Evolutionary conservation across 2,888 invertebrate species (phyloP).

Genomic region (Macropis europaea): DNA sequence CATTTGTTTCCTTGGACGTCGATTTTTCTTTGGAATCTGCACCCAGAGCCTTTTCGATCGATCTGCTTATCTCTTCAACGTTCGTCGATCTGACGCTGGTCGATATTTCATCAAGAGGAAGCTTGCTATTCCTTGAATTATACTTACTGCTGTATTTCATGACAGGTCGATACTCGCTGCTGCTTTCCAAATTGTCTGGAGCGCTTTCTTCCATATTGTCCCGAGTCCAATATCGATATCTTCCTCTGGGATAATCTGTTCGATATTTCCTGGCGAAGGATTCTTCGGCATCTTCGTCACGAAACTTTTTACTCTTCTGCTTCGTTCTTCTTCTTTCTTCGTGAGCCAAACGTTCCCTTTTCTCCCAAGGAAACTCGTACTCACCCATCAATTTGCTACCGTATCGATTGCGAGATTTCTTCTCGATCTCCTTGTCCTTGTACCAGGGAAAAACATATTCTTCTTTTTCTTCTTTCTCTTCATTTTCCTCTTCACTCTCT

Average conservation of each 20-base stretch:
- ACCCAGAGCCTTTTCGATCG: constrained; percentile 18
- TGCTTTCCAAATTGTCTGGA: constrained; percentile 53
- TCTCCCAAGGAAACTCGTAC: constrained; percentile 77
- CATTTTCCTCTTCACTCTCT: constrained; percentile 32
- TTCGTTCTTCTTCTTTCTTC: constrained; percentile 45
- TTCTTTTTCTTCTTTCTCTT: constrained; percentile 42
- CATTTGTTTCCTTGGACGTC: neutral
- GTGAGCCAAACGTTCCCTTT: constrained; percentile 66
- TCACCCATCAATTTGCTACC: constrained; percentile 43
- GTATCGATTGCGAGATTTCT: constrained; percentile 46
- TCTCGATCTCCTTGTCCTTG: constrained; percentile 41
- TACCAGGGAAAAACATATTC: constrained; percentile 73
- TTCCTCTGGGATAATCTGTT: constrained; percentile 61
- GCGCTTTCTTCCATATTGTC: constrained; percentile 23
- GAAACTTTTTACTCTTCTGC: constrained; percentile 30
- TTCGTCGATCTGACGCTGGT: neutral
- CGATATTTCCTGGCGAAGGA: constrained; percentile 20
- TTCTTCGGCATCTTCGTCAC: constrained; percentile 54
- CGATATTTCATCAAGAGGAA: neutral
- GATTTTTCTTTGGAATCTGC: neutral
- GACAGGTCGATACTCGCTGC: constrained; percentile 55
- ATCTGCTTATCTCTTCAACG: constrained; percentile 30
- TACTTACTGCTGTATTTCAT: constrained; percentile 69
- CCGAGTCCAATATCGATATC: constrained; percentile 43
- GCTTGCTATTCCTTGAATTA: constrained; percentile 19